These are phyloP conservation scores for Homarus gammarus DNA, from an alignment of 2,888 invertebrate genomes.

Conservation along the genomic window DNA sequence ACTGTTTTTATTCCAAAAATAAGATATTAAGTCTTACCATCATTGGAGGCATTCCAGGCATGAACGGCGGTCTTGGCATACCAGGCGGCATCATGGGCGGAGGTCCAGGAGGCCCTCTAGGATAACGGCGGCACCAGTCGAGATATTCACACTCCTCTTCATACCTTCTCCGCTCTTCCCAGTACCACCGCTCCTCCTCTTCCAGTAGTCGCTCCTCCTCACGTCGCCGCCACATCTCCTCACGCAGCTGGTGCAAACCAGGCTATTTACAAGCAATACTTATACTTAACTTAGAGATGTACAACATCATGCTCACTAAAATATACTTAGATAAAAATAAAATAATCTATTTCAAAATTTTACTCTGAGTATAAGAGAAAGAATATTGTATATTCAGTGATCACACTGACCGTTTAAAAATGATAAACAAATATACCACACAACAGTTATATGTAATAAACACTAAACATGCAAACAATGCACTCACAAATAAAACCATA, in stretches of 20 bases:
- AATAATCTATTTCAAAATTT: background rate
- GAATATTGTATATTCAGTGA: background rate
- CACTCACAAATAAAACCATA: no score
- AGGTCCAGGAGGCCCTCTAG: slow-evolving; percentile 79
- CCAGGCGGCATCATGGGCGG: slow-evolving; percentile 81
- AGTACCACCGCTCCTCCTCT: slow-evolving; percentile 90
- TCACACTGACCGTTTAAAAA: background rate
- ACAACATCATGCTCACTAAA: slow-evolving; percentile 14
- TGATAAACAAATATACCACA: background rate
- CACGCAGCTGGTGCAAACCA: slow-evolving; percentile 79
- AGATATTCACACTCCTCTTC: slow-evolving; percentile 87
- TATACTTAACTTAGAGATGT: slow-evolving; percentile 34
- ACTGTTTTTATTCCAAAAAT: no score
- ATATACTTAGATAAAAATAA: background rate
- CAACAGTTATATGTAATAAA: no score
- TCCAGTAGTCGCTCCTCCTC: slow-evolving; percentile 85
- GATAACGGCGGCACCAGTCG: slow-evolving; percentile 84
- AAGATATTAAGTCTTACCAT: slow-evolving; percentile 75
- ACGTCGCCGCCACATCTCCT: slow-evolving; percentile 82
- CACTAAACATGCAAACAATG: background rate
- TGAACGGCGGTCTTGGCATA: slow-evolving; percentile 78
- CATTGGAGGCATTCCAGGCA: slow-evolving; percentile 79
- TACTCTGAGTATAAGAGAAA: background rate
- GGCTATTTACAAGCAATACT: slow-evolving; percentile 56
- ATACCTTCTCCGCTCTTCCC: slow-evolving; percentile 90